These are phyloP conservation scores for Drosophila varians DNA, from an alignment of 1,140 invertebrate genomes.

Conservation along the genomic window DNA sequence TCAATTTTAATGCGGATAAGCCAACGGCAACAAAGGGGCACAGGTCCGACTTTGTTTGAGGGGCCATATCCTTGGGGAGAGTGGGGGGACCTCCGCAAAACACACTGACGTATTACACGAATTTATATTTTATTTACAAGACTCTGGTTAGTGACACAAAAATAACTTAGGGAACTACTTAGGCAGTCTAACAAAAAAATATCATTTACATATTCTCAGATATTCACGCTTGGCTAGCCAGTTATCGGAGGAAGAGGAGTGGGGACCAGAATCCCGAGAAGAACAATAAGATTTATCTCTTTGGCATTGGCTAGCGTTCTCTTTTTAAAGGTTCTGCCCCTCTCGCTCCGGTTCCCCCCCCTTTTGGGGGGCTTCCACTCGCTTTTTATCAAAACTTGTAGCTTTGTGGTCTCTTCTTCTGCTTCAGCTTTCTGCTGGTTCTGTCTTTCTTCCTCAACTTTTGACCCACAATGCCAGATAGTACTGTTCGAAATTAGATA, in stretches of 20 bases:
- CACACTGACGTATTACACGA: no score
- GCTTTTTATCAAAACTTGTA: background rate
- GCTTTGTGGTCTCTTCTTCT: background rate
- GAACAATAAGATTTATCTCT: conserved; percentile 22
- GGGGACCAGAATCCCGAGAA: background rate
- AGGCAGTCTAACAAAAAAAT: conserved; percentile 13
- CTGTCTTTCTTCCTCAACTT: background rate
- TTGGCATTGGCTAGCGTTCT: conserved; percentile 26
- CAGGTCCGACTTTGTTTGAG: background rate
- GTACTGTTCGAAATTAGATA: conserved; percentile 25
- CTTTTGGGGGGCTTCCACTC: background rate
- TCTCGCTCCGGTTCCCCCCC: background rate
- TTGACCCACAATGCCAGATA: conserved; percentile 29
- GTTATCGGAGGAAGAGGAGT: conserved; percentile 18
- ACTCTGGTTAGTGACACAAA: conserved; percentile 5
- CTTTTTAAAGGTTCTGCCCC: background rate
- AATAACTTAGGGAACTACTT: conserved; percentile 8
- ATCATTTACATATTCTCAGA: background rate
- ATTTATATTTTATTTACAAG: background rate
- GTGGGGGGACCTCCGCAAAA: no score
- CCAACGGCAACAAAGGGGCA: background rate
- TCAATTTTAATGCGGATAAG: conserved; percentile 8
- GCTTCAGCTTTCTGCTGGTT: background rate
- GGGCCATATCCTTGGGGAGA: background rate
- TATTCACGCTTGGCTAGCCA: conserved; percentile 29